A percentile compares a stretch with the other conserved stretches of the same genome.
Conservation (phyloP, 2,888 invertebrate species). For the Linnaemya vulpina region DNA sequence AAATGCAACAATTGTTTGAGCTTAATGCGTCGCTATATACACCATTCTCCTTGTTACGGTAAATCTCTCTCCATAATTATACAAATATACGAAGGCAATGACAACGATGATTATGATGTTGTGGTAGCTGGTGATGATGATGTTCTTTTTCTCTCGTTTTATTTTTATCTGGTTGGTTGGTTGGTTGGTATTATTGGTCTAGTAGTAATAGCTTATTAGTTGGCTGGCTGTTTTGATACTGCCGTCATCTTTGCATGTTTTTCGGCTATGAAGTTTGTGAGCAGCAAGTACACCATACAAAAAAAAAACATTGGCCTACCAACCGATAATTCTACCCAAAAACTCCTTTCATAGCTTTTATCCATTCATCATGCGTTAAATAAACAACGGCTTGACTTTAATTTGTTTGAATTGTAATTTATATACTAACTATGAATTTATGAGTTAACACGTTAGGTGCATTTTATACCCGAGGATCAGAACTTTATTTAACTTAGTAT, state of each 20-base stretch:
- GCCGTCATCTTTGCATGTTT: background rate
- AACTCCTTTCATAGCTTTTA: conserved; percentile 10
- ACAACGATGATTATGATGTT: conserved; percentile 32
- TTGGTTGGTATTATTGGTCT: conserved; percentile 36
- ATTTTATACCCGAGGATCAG: background rate
- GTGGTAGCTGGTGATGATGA: conserved; percentile 47
- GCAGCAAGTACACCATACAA: conserved; percentile 6
- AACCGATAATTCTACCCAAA: conserved; percentile 44
- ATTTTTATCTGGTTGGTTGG: conserved; percentile 28
- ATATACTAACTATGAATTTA: no score
- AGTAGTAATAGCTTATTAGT: background rate
- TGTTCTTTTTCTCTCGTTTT: conserved; percentile 54
- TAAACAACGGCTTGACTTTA: background rate
- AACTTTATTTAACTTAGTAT: background rate
- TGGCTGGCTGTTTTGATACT: conserved; percentile 23
- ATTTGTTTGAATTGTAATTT: background rate
- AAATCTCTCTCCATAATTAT: conserved; percentile 48
- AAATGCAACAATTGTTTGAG: conserved; percentile 74
- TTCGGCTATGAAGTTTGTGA: background rate
- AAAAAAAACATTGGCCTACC: conserved; percentile 45
- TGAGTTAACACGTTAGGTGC: no score
- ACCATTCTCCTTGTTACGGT: conserved; percentile 52
- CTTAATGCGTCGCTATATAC: conserved; percentile 62
- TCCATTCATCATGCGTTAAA: background rate
- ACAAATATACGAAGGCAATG: conserved; percentile 38